A percentile compares a stretch with the other conserved stretches of the same genome.
Evolutionary conservation across 2,113 vertebrate genomes (phyloP).

Genomic region (Proterorhinus semilunaris): DNA sequence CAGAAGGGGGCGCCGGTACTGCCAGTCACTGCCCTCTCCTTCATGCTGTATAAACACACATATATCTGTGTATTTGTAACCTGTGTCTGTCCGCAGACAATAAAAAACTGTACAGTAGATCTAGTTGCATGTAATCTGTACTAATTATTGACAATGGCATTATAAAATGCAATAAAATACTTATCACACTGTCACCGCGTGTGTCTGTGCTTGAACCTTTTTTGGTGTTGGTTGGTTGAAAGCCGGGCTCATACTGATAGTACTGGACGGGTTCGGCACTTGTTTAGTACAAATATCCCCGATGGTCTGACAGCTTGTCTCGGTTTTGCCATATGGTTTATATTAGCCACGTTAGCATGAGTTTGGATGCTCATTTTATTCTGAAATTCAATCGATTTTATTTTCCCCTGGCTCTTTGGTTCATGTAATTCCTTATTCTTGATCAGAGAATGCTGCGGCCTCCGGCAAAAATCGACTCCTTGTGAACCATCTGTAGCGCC

Average conservation of each 20-base stretch:
- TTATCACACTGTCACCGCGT: constrained; percentile 75
- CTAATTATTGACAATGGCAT: constrained; percentile 91
- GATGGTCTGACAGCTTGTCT: no score
- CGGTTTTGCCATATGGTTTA: no score
- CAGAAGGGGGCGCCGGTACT: constrained; percentile 76
- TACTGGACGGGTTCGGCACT: no score
- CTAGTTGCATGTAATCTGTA: constrained; percentile 91
- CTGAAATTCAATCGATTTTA: no score
- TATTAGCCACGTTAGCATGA: no score
- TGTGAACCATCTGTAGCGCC: no score
- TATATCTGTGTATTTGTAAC: constrained; percentile 89
- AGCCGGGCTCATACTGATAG: neutral
- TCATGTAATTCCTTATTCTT: no score
- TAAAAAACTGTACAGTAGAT: constrained; percentile 92
- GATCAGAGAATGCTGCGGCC: no score
- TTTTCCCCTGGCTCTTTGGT: no score
- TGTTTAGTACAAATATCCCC: no score
- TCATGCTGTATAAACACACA: constrained; percentile 83
- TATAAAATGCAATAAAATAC: constrained; percentile 93
- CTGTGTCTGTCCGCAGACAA: constrained; percentile 84
- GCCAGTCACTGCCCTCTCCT: constrained; percentile 83
- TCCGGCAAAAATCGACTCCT: no score
- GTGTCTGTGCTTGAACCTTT: constrained; percentile 26
- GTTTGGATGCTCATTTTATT: no score
- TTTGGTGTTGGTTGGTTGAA: neutral